Percentiles rank a stretch among this genome's conserved stretches.
Evolutionary conservation across 2,797 vertebrate species (phyloP).

Genomic region (Simalia tracyae): DNA sequence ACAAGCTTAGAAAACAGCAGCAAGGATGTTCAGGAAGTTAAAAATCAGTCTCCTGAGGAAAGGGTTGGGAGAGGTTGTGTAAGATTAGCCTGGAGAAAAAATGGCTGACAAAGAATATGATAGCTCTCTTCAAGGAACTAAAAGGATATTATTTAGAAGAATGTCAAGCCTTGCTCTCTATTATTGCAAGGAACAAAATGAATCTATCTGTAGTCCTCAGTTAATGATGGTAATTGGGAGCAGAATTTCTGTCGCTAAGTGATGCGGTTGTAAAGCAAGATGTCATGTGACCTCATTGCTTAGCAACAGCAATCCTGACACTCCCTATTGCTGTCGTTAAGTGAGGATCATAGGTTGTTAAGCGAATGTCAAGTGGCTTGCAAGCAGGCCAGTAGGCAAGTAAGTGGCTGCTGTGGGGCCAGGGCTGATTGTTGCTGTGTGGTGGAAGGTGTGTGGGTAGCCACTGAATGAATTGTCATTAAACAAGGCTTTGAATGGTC

Average conservation of each 20-base stretch:
- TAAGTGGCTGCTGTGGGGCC: too few species aligned
- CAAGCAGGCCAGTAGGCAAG: too few species aligned
- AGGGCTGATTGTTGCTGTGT: too few species aligned
- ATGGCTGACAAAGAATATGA: background rate
- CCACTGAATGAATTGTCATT: too few species aligned
- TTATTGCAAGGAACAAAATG: too few species aligned
- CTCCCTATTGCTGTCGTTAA: background rate
- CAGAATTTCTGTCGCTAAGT: background rate
- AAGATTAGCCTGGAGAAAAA: background rate
- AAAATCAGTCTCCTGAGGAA: background rate
- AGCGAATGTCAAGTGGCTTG: background rate
- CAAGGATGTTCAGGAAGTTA: background rate
- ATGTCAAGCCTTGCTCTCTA: background rate
- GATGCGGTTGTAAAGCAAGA: background rate
- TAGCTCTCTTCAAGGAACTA: background rate
- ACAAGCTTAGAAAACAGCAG: background rate
- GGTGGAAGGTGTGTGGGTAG: too few species aligned
- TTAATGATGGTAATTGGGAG: background rate
- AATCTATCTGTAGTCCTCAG: background rate
- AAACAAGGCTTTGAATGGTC: too few species aligned
- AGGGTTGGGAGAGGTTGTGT: background rate
- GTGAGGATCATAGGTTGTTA: background rate
- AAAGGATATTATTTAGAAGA: background rate
- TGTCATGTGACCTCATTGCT: background rate
- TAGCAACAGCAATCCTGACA: background rate